Evolutionary conservation across 2,797 vertebrate genomes (phyloP).

Genomic region (Sus cebifrons): DNA sequence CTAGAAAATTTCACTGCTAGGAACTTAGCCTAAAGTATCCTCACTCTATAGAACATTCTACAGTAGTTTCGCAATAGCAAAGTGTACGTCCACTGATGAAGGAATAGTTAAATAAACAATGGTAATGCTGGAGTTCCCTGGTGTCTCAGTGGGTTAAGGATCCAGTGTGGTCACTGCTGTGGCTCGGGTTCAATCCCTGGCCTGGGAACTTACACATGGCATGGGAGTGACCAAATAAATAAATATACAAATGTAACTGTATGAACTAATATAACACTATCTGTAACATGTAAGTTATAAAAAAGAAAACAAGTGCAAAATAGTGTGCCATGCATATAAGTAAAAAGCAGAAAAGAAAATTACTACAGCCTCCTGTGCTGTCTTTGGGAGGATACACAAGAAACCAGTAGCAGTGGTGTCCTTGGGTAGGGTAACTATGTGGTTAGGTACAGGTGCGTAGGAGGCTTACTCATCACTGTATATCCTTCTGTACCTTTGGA

Average conservation of each 20-base stretch:
- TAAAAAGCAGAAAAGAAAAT: neutral
- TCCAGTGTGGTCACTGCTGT: no score
- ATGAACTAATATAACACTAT: neutral
- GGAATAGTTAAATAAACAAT: neutral
- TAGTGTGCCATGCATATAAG: neutral
- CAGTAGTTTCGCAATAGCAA: neutral
- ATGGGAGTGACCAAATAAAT: no score
- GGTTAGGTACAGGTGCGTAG: neutral
- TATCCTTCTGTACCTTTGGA: neutral
- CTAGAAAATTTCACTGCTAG: constrained; percentile 16
- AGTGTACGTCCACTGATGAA: neutral
- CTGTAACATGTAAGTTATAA: neutral
- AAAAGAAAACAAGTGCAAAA: neutral
- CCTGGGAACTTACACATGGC: no score
- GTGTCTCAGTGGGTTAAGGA: no score
- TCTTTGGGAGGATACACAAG: neutral
- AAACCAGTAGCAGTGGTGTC: neutral
- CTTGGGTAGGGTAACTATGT: neutral
- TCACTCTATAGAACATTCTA: neutral
- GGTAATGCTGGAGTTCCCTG: neutral
- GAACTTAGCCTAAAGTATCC: neutral
- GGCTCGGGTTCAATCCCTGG: no score
- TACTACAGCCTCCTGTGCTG: neutral
- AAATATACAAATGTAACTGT: neutral
- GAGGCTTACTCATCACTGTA: neutral